These are phyloP conservation scores for Ascidia mentula DNA, from an alignment of 23 tunicate genomes.

Conservation along the genomic window DNA sequence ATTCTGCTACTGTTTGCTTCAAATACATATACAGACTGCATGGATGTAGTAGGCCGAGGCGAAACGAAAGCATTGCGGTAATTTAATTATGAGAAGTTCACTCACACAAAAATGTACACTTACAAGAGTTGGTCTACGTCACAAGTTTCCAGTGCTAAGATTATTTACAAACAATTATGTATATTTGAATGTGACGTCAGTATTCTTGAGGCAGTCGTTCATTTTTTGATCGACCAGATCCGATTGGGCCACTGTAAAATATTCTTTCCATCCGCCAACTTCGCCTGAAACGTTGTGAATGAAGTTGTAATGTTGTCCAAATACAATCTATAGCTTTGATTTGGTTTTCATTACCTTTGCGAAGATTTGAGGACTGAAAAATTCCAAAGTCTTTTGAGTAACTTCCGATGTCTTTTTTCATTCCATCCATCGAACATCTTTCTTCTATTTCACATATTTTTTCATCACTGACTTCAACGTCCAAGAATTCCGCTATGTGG, in stretches of 20 bases:
- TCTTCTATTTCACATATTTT: background rate
- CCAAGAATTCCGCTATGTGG: background rate
- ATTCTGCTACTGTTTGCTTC: no score
- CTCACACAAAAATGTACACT: no score
- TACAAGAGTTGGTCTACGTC: no score
- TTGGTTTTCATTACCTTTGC: background rate
- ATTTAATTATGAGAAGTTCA: no score
- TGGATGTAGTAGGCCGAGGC: no score
- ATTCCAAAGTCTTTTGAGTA: background rate
- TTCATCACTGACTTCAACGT: background rate
- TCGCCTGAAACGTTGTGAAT: no score
- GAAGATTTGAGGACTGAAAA: background rate
- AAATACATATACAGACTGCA: no score
- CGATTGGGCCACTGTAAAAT: conserved; percentile 22
- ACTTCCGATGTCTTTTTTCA: background rate
- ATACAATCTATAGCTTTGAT: no score
- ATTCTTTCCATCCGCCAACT: conserved; percentile 20
- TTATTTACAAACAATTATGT: conserved; percentile 3
- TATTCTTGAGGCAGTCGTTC: background rate
- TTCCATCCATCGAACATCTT: background rate
- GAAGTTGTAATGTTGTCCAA: no score
- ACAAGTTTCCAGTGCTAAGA: no score
- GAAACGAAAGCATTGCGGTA: no score
- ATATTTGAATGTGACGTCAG: conserved; percentile 6
- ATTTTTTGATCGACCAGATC: conserved; percentile 5